A percentile compares a stretch with the other conserved stretches of the same genome.
Conservation (phyloP, 1,140 invertebrate species). For the Papilio dardanus region DNA sequence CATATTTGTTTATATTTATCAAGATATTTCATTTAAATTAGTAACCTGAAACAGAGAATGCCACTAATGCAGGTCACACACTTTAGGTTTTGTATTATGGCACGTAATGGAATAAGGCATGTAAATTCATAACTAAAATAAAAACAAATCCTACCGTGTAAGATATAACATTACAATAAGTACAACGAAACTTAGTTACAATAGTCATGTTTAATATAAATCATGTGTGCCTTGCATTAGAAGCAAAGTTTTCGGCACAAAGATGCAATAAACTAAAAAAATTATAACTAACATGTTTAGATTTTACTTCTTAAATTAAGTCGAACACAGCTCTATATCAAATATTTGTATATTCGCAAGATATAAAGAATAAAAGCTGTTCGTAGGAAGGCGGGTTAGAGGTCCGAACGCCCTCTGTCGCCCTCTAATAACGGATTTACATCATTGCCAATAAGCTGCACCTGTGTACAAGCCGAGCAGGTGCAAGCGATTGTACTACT, state of each 20-base stretch:
- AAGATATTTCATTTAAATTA: too few relatives aligned
- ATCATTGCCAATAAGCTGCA: constrained; percentile 22
- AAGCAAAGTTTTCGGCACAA: not conserved
- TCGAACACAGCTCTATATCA: not conserved
- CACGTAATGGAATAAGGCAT: too few relatives aligned
- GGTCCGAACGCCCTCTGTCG: not conserved
- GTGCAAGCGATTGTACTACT: constrained; percentile 19
- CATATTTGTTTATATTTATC: too few relatives aligned
- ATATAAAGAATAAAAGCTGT: constrained; percentile 7
- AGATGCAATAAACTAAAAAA: not conserved
- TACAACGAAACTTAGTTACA: too few relatives aligned
- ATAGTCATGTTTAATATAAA: too few relatives aligned
- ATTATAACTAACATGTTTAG: not conserved
- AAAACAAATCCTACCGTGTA: too few relatives aligned
- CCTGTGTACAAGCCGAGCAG: constrained; percentile 1
- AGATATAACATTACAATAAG: too few relatives aligned
- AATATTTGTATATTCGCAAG: not conserved
- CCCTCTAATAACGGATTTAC: constrained; percentile 7
- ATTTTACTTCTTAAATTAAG: not conserved
- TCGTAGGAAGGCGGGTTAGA: not conserved
- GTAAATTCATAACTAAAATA: too few relatives aligned
- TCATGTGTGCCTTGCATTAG: not conserved
- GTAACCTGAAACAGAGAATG: too few relatives aligned
- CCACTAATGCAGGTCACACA: too few relatives aligned
- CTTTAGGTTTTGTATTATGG: too few relatives aligned